Base-by-base conservation (phyloP, 2,797 vertebrate species). In the Orestias chungarensis region DNA sequence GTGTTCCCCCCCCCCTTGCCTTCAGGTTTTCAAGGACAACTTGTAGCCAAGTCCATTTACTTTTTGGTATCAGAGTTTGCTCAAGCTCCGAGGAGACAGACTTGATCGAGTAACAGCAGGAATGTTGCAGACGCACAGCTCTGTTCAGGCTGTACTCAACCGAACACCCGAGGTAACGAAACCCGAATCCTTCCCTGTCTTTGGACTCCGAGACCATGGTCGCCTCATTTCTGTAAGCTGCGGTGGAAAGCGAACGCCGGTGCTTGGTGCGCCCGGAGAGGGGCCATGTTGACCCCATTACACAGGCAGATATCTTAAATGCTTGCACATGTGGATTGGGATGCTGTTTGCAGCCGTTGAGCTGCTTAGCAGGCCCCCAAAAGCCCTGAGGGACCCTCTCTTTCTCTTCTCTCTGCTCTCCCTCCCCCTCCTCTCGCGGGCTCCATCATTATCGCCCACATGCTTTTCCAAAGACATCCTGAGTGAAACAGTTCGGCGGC, bases 401-500 rank as follows among this genome's bases (percentile, higher is more conserved):
- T 90, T 83, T 85, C 82, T 86, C 81, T 72, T 80, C 80, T 86
- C 59, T 65, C 55, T 40, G 43, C 15, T 70, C 78, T 49, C 55
- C 42, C 68, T 71, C 83, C 84, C 77, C 64, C 66, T 73, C 54
- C 80, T 62, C 85, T 80, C 82, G 78, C 40, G 61, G 65, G 79
- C 88, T 89, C 85, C 87, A 90, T 92, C 91, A 94, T 94, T 94
- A 94, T 94, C 90, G 91, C 85, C 88, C 91, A 93, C 90, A 91
- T 91, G 89, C 88, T 92, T 91, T 90, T 92, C 89, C 92, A 89
- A 86, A 91, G 90, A 91, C 90, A 91, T 91, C 88, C 89, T 90
- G 89, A 90, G 86, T 78, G 82, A 89, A 92, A 84, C 89, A 81
- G 85, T 82, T 87, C 88, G 62, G 81, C 79, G 85, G 85, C 83